A percentile compares a stretch with the other conserved stretches of the same genome.
Evolutionary conservation across 1,140 invertebrate genomes (phyloP).

Genomic region (Leptinotarsa lineolata): DNA sequence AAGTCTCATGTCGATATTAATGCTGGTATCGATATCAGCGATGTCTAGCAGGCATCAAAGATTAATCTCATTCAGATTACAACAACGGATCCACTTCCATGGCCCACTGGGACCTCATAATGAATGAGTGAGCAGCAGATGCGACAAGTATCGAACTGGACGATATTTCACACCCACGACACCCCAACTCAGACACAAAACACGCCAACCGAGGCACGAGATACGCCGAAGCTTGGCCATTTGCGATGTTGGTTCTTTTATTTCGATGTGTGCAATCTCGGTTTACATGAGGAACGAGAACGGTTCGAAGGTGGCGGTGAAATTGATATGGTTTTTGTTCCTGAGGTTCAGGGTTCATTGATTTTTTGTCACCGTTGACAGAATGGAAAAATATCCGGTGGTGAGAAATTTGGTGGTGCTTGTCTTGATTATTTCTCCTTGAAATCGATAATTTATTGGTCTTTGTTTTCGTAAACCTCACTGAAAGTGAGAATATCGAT

Average conservation of each 20-base stretch:
- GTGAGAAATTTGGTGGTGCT: neutral
- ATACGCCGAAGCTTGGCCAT: slow-evolving; percentile 32
- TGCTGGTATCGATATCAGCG: no score
- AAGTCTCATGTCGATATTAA: no score
- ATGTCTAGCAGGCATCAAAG: neutral
- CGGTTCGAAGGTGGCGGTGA: neutral
- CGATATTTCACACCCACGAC: slow-evolving; percentile 46
- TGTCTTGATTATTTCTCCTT: no score
- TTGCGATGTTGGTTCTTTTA: neutral
- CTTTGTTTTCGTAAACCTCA: no score
- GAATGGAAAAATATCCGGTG: neutral
- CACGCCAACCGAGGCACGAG: slow-evolving; percentile 43
- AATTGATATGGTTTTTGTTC: no score
- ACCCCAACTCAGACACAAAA: slow-evolving; percentile 35
- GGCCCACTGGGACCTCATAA: neutral
- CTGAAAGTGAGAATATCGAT: no score
- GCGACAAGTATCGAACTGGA: slow-evolving; percentile 8
- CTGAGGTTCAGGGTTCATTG: no score
- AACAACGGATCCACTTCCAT: neutral
- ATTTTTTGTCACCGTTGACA: neutral
- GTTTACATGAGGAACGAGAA: neutral
- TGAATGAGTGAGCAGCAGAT: slow-evolving; percentile 7
- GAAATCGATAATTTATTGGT: no score
- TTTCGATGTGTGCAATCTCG: neutral
- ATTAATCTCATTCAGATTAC: neutral